These are phyloP conservation scores for Strigamia transsilvanica DNA, from an alignment of 2,888 invertebrate species.

Conservation along the genomic window DNA sequence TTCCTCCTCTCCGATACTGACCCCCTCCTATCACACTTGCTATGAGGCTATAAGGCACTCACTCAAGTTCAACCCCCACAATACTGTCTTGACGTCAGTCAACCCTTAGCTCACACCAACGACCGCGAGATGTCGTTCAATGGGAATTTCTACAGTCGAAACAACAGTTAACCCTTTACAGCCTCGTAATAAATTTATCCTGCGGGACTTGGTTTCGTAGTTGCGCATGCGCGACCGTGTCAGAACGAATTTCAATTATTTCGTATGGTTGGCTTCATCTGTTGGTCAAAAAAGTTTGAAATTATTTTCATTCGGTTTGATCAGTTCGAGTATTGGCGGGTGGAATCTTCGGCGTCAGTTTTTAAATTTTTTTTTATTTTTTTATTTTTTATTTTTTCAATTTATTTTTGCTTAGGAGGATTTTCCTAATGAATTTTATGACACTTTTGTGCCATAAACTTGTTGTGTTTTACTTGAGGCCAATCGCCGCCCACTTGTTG, in stretches of 20 bases:
- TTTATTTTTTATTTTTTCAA: not conserved
- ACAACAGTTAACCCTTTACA: constrained; percentile 35
- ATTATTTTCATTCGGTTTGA: too few relatives aligned
- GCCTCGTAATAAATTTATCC: not conserved
- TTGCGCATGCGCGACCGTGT: not conserved
- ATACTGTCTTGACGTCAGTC: constrained; percentile 23
- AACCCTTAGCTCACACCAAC: constrained; percentile 34
- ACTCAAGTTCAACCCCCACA: constrained; percentile 22
- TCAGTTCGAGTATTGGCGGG: not conserved
- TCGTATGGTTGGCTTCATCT: not conserved
- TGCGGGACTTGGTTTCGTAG: not conserved
- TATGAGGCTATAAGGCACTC: constrained; percentile 30
- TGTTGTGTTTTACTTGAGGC: constrained; percentile 9
- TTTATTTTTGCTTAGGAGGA: not conserved
- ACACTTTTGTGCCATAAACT: not conserved
- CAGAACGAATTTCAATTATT: not conserved
- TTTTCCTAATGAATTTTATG: constrained; percentile 6
- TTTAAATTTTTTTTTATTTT: not conserved
- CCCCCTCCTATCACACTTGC: constrained; percentile 41
- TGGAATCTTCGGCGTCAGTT: not conserved
- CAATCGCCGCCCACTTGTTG: constrained; percentile 41
- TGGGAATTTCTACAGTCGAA: constrained; percentile 16
- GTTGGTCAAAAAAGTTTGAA: not conserved
- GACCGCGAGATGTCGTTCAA: constrained; percentile 31
- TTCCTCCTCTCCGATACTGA: constrained; percentile 2